These are phyloP conservation scores for Nipponacmea schrenckii DNA, from an alignment of 2,888 invertebrate species.

Conservation along the genomic window DNA sequence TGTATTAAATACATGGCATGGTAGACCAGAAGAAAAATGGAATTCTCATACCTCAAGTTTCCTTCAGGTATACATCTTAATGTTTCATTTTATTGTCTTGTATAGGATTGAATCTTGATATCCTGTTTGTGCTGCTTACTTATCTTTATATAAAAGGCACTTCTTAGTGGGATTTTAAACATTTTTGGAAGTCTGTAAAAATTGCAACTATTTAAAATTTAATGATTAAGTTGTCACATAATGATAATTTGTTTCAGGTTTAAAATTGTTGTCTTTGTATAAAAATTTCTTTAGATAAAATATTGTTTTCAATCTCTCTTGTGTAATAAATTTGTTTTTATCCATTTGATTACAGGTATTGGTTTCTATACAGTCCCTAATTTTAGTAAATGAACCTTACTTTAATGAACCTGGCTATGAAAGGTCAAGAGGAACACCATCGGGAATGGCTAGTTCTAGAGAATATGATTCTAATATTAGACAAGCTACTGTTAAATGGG, in stretches of 20 bases:
- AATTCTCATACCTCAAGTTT: constrained; percentile 95
- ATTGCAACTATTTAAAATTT: too few species aligned
- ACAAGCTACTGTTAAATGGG: constrained; percentile 95
- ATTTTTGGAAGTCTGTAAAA: too few species aligned
- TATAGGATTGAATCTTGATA: neutral
- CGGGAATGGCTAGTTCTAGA: constrained; percentile 87
- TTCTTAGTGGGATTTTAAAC: too few species aligned
- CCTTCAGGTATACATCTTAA: constrained; percentile 70
- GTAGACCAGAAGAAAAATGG: constrained; percentile 96
- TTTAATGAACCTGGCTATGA: constrained; percentile 70
- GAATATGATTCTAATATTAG: constrained; percentile 96
- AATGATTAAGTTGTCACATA: too few species aligned
- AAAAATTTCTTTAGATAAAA: too few species aligned
- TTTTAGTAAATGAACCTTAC: constrained; percentile 69
- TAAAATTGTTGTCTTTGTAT: too few species aligned
- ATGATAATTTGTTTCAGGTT: too few species aligned
- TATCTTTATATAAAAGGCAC: too few species aligned
- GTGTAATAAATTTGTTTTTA: neutral
- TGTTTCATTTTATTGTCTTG: neutral
- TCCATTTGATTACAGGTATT: constrained; percentile 58
- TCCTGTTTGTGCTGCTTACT: neutral
- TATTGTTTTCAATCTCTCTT: neutral
- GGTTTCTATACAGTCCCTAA: constrained; percentile 69
- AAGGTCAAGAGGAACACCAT: constrained; percentile 66
- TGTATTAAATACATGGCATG: constrained; percentile 96